Evolutionary conservation across 2,888 invertebrate genomes (phyloP), one percentile per base, ranked within the genome.

Genomic region (Ramazzottius varieornatus): DNA sequence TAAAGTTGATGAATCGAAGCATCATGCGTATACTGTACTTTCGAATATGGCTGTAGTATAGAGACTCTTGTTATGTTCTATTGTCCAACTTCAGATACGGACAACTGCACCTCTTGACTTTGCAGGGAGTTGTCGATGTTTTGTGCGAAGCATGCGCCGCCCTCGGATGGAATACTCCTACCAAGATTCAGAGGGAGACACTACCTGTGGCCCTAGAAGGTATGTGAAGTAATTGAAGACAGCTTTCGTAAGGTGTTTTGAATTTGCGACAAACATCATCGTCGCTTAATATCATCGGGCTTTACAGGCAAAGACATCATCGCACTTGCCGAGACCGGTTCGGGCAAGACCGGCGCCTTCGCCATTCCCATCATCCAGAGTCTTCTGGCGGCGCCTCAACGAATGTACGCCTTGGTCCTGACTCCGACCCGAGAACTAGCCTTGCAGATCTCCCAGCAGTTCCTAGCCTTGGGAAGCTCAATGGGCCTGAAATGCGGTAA

Each of bases 341-440:
- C 91, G 0, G 92, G 92, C 1, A 98, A 98, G 79, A 98, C 98
- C 0, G 98, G 88, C 2, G 93, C 98, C 0, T 98, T 98, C 78
- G 93, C 93, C 0, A 75, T 98, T 67, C 98, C 98, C 0, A 94
- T 98, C 68, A 76, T 98, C 33, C 96, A 98, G 73, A 82, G 86
- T 0, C 78, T 96, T 24, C 77, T 98, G 54, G 86, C 91, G 70
- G 85, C 84, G 72, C 94, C 94, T 0, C 94, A 94, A 74, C 81
- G 93, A 74, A 85, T 93, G 73, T 98, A 91, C 78, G 91, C 91
- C 0, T 78, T 94, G 0, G 80, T 98, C 69, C 76, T 98, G 65
- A 96, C 98, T 24, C 98, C 98, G 0, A 98, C 98, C 0, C 82
- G 98, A 76, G 98, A 98, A 77, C 79, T 98, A 72, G 98, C 98